phyloP scores from a whole-genome alignment of 2,888 invertebrate species.

The Panopea generosa region DNA sequence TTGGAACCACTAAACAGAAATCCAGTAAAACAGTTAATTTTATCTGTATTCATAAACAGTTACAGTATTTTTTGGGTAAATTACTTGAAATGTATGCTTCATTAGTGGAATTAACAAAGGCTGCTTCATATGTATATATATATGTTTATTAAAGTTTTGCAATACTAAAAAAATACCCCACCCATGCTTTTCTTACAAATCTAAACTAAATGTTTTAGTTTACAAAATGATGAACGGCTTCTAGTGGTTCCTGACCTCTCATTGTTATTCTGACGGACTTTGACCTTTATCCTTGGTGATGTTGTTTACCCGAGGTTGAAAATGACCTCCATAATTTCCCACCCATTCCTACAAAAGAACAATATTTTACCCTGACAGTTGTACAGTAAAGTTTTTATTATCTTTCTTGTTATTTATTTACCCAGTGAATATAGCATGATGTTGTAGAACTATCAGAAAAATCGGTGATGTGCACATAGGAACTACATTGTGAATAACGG shows the following conservation, averaged over 20 bases:
- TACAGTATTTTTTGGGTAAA: too few relatives aligned
- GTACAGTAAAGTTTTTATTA: slow-evolving; percentile 44
- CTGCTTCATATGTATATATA: too few relatives aligned
- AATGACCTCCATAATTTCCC: slow-evolving; percentile 24
- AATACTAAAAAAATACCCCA: slow-evolving; percentile 16
- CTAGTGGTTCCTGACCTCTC: slow-evolving; percentile 36
- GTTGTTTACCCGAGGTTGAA: slow-evolving; percentile 57
- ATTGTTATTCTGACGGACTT: slow-evolving; percentile 55
- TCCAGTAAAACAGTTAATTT: too few relatives aligned
- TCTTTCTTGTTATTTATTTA: slow-evolving; percentile 29
- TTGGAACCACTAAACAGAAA: too few relatives aligned
- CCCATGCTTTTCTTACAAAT: slow-evolving; percentile 27
- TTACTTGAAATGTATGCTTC: too few relatives aligned
- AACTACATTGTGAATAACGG: too few relatives aligned
- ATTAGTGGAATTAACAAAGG: too few relatives aligned
- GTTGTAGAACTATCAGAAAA: background rate
- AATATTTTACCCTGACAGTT: slow-evolving; percentile 32
- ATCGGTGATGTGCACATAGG: too few relatives aligned
- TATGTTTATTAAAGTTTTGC: slow-evolving; percentile 9
- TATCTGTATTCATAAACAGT: too few relatives aligned
- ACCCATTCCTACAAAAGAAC: slow-evolving; percentile 19
- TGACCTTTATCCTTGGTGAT: slow-evolving; percentile 61
- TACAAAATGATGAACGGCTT: background rate
- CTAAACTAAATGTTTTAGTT: too few relatives aligned
- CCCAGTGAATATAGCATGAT: slow-evolving; percentile 47